phyloP scores from a whole-genome alignment of 2,888 invertebrate genomes.

The Ennomos quercinarius region DNA sequence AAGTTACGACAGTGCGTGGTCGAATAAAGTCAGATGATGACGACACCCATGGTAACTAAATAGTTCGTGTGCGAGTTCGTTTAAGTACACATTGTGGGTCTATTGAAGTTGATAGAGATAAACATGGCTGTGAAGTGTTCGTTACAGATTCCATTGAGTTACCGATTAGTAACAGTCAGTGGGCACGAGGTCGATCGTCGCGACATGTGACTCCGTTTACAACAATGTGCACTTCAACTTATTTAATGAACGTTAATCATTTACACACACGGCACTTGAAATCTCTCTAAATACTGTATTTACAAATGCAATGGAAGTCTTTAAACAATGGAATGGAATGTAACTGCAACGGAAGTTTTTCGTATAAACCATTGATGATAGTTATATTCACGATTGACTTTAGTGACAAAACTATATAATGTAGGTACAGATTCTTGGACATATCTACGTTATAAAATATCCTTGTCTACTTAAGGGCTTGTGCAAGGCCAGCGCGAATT shows the following conservation, averaged over 20 bases:
- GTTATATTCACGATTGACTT: too few relatives aligned
- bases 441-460: not conserved
- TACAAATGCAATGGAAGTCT: too few relatives aligned
- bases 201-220: conserved; percentile 41
- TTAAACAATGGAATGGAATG: too few relatives aligned
- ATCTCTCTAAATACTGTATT: too few relatives aligned
- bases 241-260: conserved; percentile 24
- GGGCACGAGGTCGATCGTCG: conserved; percentile 53
- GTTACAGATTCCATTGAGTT: conserved; percentile 57
- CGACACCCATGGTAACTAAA: conserved; percentile 3
- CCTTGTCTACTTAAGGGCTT: too few relatives aligned
- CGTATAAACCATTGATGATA: too few relatives aligned
- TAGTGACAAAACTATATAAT: too few relatives aligned
- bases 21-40: not conserved
- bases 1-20: not conserved
- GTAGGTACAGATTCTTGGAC: too few relatives aligned
- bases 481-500: too few relatives aligned
- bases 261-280: not conserved
- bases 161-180: conserved; percentile 62
- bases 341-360: too few relatives aligned
- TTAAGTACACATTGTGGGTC: conserved; percentile 12
- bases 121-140: conserved; percentile 44
- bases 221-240: conserved; percentile 25
- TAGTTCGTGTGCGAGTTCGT: conserved; percentile 11
- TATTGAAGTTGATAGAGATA: conserved; percentile 47